These are phyloP conservation scores for Druon quercuslanigerum DNA, from an alignment of 1,140 invertebrate genomes.

Conservation along the genomic window DNA sequence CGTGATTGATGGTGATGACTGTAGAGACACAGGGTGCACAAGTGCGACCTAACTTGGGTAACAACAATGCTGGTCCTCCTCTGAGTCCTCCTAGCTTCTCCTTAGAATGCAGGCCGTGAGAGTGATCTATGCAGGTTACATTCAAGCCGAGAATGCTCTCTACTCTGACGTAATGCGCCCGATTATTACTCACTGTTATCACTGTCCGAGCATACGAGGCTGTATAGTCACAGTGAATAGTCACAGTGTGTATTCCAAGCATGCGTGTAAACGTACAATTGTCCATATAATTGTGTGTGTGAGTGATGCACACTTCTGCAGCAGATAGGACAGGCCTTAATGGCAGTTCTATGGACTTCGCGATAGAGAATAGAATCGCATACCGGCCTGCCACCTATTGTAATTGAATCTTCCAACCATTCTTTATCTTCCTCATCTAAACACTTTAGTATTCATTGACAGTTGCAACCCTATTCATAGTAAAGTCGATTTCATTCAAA, in stretches of 20 bases:
- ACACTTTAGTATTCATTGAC: not conserved
- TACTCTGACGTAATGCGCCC: conserved; percentile 66
- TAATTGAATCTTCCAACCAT: conserved; percentile 26
- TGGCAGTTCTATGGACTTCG: not conserved
- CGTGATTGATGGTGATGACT: not conserved
- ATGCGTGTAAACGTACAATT: conserved; percentile 35
- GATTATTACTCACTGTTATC: conserved; percentile 66
- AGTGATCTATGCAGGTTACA: conserved; percentile 65
- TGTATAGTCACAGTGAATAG: too few relatives aligned
- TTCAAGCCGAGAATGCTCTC: conserved; percentile 57
- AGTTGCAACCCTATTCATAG: not conserved
- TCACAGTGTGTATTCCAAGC: conserved; percentile 6
- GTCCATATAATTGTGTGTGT: not conserved
- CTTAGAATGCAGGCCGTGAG: conserved; percentile 60
- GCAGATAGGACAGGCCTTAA: not conserved
- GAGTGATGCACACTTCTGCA: not conserved
- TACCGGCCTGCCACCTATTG: not conserved
- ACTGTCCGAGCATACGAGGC: conserved; percentile 32
- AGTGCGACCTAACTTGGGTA: conserved; percentile 19
- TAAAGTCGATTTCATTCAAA: not conserved
- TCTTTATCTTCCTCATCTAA: conserved; percentile 21
- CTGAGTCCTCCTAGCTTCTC: conserved; percentile 51
- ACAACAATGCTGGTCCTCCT: conserved; percentile 36
- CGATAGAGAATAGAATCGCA: conserved; percentile 2
- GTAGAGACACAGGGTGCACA: not conserved